Conservation (phyloP, 2,888 invertebrate genomes). For the Eupithecia dodoneata region DNA sequence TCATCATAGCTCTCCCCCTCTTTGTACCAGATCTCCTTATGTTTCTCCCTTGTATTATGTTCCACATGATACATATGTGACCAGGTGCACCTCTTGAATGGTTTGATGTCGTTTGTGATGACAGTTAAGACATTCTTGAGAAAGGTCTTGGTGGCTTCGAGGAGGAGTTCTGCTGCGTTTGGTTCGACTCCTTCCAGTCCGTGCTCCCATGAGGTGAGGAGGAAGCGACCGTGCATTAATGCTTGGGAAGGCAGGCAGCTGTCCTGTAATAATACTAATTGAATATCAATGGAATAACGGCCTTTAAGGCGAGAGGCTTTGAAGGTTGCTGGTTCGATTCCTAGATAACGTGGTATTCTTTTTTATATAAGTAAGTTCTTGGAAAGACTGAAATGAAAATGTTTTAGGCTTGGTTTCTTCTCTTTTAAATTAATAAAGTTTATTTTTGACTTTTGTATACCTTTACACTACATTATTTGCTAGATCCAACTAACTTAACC, state of each 20-base stretch:
- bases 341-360: too few species aligned
- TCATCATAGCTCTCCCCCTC: neutral
- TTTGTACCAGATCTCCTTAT: neutral
- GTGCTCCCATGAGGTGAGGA: neutral
- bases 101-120: neutral
- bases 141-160: neutral
- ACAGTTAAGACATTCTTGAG: neutral
- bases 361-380: too few species aligned
- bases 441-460: too few species aligned
- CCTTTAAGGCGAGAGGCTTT: too few species aligned
- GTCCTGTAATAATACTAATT: neutral
- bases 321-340: too few species aligned
- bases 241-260: neutral
- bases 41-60: neutral
- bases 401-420: too few species aligned
- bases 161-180: neutral
- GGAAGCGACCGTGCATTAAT: neutral
- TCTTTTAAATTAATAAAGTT: too few species aligned
- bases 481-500: too few species aligned
- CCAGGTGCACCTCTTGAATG: neutral
- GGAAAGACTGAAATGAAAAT: too few species aligned
- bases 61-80: neutral
- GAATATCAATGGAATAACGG: too few species aligned
- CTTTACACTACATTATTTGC: too few species aligned
- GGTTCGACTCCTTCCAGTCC: neutral